Conservation (phyloP, 2,888 invertebrate genomes). For the Caenorhabditis angaria region DNA sequence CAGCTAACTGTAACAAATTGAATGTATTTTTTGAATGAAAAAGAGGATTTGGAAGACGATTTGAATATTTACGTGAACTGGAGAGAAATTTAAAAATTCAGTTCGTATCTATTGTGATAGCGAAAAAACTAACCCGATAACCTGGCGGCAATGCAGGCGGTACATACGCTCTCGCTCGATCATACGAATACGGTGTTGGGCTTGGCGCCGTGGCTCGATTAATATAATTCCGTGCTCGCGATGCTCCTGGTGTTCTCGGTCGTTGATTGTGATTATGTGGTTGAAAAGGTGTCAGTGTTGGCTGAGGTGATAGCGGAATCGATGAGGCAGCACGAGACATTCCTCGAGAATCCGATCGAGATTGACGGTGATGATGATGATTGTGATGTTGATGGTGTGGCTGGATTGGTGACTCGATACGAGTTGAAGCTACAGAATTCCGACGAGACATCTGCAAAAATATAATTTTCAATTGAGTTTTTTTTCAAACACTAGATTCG, state of each 20-base stretch:
- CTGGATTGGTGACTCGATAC: conserved; percentile 40
- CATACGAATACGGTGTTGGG: conserved; percentile 69
- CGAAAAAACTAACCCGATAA: conserved; percentile 52
- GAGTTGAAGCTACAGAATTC: conserved; percentile 53
- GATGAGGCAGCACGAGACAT: conserved; percentile 48
- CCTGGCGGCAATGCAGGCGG: conserved; percentile 69
- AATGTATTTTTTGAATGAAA: no score
- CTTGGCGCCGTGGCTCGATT: conserved; percentile 55
- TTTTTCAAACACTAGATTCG: not conserved
- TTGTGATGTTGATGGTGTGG: conserved; percentile 24
- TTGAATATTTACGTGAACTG: no score
- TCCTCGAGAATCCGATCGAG: conserved; percentile 43
- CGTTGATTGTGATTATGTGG: conserved; percentile 31
- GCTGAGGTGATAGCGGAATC: conserved; percentile 42
- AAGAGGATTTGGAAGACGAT: no score
- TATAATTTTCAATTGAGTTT: not conserved
- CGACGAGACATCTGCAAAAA: conserved; percentile 53
- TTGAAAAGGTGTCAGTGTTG: conserved; percentile 28
- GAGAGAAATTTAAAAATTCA: no score
- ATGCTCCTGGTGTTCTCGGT: conserved; percentile 51
- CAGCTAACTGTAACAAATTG: conserved; percentile 49
- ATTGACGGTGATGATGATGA: conserved; percentile 35
- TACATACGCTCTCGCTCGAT: conserved; percentile 64
- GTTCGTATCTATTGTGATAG: not conserved
- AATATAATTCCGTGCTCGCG: conserved; percentile 50